Evolutionary conservation across 2,888 invertebrate genomes (phyloP), one percentile per base, ranked within the genome.

Genomic region (Agelastica alni): DNA sequence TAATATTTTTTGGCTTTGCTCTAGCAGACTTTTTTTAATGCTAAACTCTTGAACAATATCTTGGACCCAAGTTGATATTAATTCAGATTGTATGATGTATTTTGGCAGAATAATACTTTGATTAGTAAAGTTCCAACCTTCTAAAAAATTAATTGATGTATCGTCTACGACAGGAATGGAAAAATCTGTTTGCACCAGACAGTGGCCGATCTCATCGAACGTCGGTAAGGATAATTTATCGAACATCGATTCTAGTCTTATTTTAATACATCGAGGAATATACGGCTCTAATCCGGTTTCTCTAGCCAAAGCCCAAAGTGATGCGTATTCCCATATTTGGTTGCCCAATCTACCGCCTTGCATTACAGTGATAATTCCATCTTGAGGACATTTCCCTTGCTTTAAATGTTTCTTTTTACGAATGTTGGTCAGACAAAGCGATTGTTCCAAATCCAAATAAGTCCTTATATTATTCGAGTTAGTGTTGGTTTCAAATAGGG

Each of bases 101-200:
- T 77, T 76, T 51, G 81, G 81, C 64, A 83, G 74, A 59, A 82
- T 77, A 56, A 83, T 82, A 65, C 80, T 81, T 66, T 82, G 82
- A 46, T 81, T 79, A 7, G 81, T 81, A 68, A 77, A 79, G 63
- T 80, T 81, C 83, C 82, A 83, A 32, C 77, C 76, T 34, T 79
- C 78, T 46, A 80, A 68, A 3, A 81, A 79, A 13, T 10, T 18
- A 39, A 20, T 20, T 17, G 10, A 12, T 10, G n/a, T 17, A 37
- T 9, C 17, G 4, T 20, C 10, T 37, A 6, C n/a, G 12, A 18
- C 1, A 18, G 37, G 12, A 26, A 81, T 79, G 45, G 80, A 78
- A 39, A 76, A 76, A 10, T 75, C 73, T 54, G 78, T 71, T 53
- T 78, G 77, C 10, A 82, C 71, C 1, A 78, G 79, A 62, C 83